Base-by-base conservation (phyloP, 2,797 vertebrate genomes). In the Hippoglossus hippoglossus region DNA sequence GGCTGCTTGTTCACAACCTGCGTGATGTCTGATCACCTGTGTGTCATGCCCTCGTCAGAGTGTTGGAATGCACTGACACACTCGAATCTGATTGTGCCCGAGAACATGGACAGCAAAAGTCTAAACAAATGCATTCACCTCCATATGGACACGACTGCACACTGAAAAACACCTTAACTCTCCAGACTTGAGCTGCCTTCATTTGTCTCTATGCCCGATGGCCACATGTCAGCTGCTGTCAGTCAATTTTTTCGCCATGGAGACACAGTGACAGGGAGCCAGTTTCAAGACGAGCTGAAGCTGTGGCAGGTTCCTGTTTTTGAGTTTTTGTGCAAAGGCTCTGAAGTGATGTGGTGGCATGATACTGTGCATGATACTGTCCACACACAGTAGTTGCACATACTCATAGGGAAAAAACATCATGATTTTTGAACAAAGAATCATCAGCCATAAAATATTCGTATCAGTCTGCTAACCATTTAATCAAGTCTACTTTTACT, bases 221-320 rank as follows among this genome's bases (percentile, higher is more conserved):
- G 71, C 64, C 61, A 44, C 52, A 39, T 58, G 83, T 66, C 53
- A 19, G 41, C 64, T 10, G 57, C 75, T 78, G 76, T 82, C 85
- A 87, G 49, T 90, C 67, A 67, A 1, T 25, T 63, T 53, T 49
- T 63, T 47, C n/a, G 16, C 18, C 58, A 55, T 2, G 18, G 53
- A 75, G 55, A 68, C 28, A 39, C 58, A 63, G 47, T 31, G 65
- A 67, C 67, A 73, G 39, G 21, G 5, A 67, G 46, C 16, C 2
- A 7, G 55, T 73, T 75, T 47, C 7, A 26, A 25, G 66, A 71
- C 41, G 24, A 47, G 2, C 71, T 79, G 31, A 50, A 62, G 54
- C 54, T 41, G 62, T 28, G 77, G 25, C 58, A 66, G 3, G 25
- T 34, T 50, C 36, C 11, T 34, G 11, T 36, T 18, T 41, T 65